Conservation (phyloP, 2,797 vertebrate genomes). For the Distichodus sexfasciatus region DNA sequence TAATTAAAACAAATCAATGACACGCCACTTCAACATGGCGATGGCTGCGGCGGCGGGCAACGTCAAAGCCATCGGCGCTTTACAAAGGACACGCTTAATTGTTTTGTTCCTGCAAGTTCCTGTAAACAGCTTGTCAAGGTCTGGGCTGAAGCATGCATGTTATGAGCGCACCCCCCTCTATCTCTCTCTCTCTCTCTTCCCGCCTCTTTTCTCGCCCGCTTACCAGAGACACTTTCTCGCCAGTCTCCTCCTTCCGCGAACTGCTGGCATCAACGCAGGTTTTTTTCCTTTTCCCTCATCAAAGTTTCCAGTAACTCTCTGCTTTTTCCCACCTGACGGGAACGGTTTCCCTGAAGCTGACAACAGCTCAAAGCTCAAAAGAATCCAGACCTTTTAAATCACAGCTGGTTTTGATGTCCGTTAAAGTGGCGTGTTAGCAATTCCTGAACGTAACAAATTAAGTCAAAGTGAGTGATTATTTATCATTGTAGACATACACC, state of each 20-base stretch:
- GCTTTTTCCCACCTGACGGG: too few relatives aligned
- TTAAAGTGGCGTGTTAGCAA: too few relatives aligned
- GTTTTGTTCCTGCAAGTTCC: slow-evolving; percentile 72
- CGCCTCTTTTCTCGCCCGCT: not conserved
- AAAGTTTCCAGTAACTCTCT: slow-evolving; percentile 72
- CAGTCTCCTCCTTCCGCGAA: slow-evolving; percentile 27
- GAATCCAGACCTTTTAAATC: slow-evolving; percentile 63
- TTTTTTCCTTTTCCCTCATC: slow-evolving; percentile 61
- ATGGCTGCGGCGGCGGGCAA: too few relatives aligned
- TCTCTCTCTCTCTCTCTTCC: too few relatives aligned
- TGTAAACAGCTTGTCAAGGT: slow-evolving; percentile 70
- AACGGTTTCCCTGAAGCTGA: slow-evolving; percentile 69
- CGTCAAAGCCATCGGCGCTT: slow-evolving; percentile 68
- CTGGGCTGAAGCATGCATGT: slow-evolving; percentile 55
- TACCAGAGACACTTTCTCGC: too few relatives aligned
- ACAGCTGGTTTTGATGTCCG: too few relatives aligned
- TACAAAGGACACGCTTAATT: slow-evolving; percentile 77
- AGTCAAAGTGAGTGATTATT: too few relatives aligned
- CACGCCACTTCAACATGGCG: slow-evolving; percentile 71
- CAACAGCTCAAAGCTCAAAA: slow-evolving; percentile 64
- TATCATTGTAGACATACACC: too few relatives aligned
- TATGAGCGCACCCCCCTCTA: slow-evolving; percentile 27
- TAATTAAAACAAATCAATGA: slow-evolving; percentile 81
- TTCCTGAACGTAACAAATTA: too few relatives aligned
- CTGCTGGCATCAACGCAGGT: slow-evolving; percentile 52